phyloP scores from a whole-genome alignment of 92 coral and sea anemone species.

The Zoanthus sociatus region DNA sequence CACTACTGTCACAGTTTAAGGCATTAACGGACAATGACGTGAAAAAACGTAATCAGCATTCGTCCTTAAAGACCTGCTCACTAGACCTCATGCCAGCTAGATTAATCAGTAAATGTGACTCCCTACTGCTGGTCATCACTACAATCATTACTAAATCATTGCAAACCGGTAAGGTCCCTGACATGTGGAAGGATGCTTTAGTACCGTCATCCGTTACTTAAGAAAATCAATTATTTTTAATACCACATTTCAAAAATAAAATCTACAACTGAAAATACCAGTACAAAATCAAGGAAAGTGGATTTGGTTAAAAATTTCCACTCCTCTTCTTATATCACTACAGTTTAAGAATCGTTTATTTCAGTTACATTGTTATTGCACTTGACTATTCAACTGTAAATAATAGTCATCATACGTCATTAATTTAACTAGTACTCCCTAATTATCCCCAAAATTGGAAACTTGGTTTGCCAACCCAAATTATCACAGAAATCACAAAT shows the following conservation, averaged over 20 bases:
- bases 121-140: too few relatives aligned
- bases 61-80: too few relatives aligned
- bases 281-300: too few relatives aligned
- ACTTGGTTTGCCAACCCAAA: neutral
- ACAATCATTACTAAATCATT: too few relatives aligned
- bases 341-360: neutral
- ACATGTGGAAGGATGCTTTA: too few relatives aligned
- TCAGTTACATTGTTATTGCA: conserved; percentile 3
- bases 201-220: too few relatives aligned
- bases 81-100: too few relatives aligned
- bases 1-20: too few relatives aligned
- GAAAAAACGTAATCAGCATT: too few relatives aligned
- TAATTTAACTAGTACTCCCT: neutral
- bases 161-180: too few relatives aligned
- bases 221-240: neutral
- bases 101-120: too few relatives aligned
- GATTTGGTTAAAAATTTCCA: neutral
- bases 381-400: neutral
- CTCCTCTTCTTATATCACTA: neutral
- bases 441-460: neutral
- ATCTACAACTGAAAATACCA: neutral
- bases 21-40: too few relatives aligned
- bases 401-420: neutral
- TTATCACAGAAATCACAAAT: neutral
- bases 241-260: neutral